Evolutionary conservation across 2,113 vertebrate genomes (phyloP), one percentile per base, ranked within the genome.

Genomic region (Notothenia coriiceps): DNA sequence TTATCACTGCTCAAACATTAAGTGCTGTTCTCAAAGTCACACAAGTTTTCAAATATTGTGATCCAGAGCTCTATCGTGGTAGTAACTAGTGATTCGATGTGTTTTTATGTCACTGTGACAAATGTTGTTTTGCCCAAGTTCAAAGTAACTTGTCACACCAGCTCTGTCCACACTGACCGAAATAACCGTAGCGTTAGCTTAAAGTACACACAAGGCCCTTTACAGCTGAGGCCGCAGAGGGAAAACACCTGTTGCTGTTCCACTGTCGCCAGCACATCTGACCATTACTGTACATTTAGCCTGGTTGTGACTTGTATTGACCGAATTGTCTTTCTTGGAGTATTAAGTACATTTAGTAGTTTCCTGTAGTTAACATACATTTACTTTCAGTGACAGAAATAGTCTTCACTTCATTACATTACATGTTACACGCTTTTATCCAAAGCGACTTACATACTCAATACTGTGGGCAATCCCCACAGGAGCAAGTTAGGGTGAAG

Each of bases 1-100:
- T 89, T 93, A 92, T 89, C 92, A 0, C 70, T 66, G 43, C 51
- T 70, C 61, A 82, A 86, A 92, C 81, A 80, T 70, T 63, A 17
- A 35, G 67, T 6, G 4, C 70, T 56, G 83, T 29, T 83, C 62
- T 76, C 72, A 22, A 67, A 78, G 76, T 73, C 74, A 67, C 33
- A 22, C 65, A 63, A 64, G 29, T 64, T 3, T 60, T 44, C 3
- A 0, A 43, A 54, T 35, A 57, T 55, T 64, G 65, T 52, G 13
- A 25, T 59, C 0, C 22, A 68, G 60, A 74, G 40, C 44, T 25
- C 29, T 47, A 46, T 56, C 20, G 25, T 64, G 7, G 6, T 13
- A 44, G 65, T 59, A 77, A 47, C 5, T 4, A 13, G 61, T 13
- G 43, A 74, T 77, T 66, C 51, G 49, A 18, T 22, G 17, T 7